These are phyloP conservation scores for Papilio xuthus DNA, from an alignment of 1,140 invertebrate genomes.

Conservation along the genomic window DNA sequence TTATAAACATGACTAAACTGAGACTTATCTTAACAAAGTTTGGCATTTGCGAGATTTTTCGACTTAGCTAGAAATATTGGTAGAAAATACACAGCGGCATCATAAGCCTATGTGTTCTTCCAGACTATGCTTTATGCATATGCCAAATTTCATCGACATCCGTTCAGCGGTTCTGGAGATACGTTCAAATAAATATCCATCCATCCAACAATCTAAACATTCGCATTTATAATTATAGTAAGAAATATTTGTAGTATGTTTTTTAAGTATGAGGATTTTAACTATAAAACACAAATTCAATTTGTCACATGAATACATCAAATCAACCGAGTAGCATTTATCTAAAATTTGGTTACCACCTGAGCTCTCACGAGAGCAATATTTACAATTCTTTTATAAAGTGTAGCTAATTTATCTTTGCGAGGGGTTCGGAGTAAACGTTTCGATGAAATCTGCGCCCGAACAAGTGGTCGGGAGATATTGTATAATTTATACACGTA, in stretches of 20 bases:
- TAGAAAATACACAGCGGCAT: no score
- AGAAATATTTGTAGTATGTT: no score
- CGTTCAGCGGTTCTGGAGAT: no score
- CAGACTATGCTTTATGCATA: no score
- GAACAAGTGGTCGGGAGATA: constrained; percentile 59
- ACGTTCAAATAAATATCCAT: no score
- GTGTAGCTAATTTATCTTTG: constrained; percentile 40
- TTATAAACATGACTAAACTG: constrained; percentile 25
- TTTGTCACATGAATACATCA: not conserved
- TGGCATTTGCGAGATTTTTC: not conserved
- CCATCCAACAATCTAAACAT: no score
- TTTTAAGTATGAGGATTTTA: no score
- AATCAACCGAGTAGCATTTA: not conserved
- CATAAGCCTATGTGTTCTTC: no score
- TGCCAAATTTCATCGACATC: no score
- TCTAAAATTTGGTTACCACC: not conserved
- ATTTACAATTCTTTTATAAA: constrained; percentile 36
- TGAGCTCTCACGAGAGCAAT: not conserved
- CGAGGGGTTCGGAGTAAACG: constrained; percentile 39
- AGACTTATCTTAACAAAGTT: constrained; percentile 2
- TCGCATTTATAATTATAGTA: no score
- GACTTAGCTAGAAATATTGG: not conserved
- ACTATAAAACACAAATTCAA: no score
- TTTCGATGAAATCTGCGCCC: constrained; percentile 59
- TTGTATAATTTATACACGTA: constrained; percentile 65